Base-by-base conservation (phyloP, 2,113 vertebrate species). In the Thalassarche chlororhynchos region DNA sequence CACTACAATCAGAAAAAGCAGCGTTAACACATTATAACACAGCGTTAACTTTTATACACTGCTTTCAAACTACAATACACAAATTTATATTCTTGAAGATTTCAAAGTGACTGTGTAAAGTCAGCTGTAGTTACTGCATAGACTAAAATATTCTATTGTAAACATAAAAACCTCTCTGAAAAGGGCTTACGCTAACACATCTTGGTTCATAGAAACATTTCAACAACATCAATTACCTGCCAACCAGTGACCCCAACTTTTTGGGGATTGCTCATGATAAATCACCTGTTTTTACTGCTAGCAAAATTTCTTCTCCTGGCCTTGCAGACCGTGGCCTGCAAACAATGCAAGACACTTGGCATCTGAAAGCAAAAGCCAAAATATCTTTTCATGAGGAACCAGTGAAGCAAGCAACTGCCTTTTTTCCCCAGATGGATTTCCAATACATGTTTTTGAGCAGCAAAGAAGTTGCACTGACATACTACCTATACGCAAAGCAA, bases 241-340 rank as follows among this genome's bases (percentile, higher is more conserved):
- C 97, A 98, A 74, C 70, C 34, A 76, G 40, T n/a, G 47, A 87
- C 62, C 84, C 95, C 89, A 96, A 97, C 97, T 97, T 98, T 98
- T 88, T 72, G 81, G 10, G 25, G 24, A 84, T 78, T 96, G 95
- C 87, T 92, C 87, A 87, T 85, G 96, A 98, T 97, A 97, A 97
- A 98, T 98, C 96, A 97, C 68, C 81, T 94, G 89, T 81, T 89
- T 72, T 94, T 68, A 96, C 92, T 31, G n/a, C 8, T 72, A 17
- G 26, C 92, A 64, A 84, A 71, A 84, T 91, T 44, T 55, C 80
- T 83, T 61, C 84, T 97, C 94, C 91, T 47, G 84, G 72, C 96
- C 85, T 76, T 54, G 64, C 81, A 93, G 96, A 96, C 88, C 96
- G 93, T 69, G 84, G 74, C 95, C 81, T 93, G 89, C 94, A 96